Base-by-base conservation (phyloP, 2,113 vertebrate genomes). In the Lycaon pictus region DNA sequence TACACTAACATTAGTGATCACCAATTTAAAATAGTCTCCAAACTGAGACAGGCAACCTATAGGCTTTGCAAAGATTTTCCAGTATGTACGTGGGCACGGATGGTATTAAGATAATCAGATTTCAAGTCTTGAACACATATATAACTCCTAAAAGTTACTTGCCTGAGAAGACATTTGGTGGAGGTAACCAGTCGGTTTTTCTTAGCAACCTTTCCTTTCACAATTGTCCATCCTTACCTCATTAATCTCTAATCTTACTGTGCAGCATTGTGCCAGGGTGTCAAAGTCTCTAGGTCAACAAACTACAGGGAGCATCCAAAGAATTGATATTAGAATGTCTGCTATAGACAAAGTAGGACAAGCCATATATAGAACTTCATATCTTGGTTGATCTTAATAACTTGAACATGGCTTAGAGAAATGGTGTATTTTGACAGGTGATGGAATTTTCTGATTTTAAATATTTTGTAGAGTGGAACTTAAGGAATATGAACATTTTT, bases 361-460 rank as follows among this genome's bases (percentile, higher is more conserved):
- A 97, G 69, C 3, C 19, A 77, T 69, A n/a, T 13, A 56, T 56
- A 76, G 17, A 29, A 29, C 11, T 90, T 82, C 19, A 32, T 23
- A 37, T 32, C 22, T 56, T 67, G 88, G 19, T 5, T 27, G 53
- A 63, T 80, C 9, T 95, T 92, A 22, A 32, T 89, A 92, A 74
- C 27, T 51, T 93, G 13, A 88, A 51, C 15, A 76, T 20, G 60
- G 5, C 11, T 90, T 87, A 48, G 56, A 87, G 35, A 81, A 93
- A 79, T 43, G 15, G 12, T 71, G 1, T 7, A 29, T 62, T 81
- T 90, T 76, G 13, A 35, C 20, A 93, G 76, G 10, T 58, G 25
- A 37, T 77, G 15, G 22, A 37, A 55, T 71, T 90, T 90, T 87
- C 16, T 76, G n/a, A 86, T 76, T 82, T 81, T 69, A 93, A 89